Conservation (phyloP, 2,888 invertebrate genomes). For the Miltochrista miniata region DNA sequence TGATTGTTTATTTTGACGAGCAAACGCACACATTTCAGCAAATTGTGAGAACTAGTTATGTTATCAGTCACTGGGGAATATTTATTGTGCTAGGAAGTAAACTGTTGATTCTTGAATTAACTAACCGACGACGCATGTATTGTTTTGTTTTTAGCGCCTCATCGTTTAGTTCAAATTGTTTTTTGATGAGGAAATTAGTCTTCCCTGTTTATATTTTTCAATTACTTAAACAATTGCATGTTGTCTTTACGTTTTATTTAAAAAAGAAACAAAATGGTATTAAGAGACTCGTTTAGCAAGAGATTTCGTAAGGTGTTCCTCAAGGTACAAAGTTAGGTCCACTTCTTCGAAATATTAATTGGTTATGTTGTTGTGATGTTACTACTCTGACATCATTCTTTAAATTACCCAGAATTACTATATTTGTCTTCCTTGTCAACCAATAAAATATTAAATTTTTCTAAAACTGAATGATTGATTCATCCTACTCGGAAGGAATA, state of each 20-base stretch:
- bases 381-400: too few species aligned
- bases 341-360: too few species aligned
- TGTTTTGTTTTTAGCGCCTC: neutral
- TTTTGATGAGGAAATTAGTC: neutral
- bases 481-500: too few species aligned
- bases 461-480: too few species aligned
- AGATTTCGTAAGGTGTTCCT: too few species aligned
- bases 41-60: slow-evolving; percentile 2
- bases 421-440: too few species aligned
- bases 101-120: neutral
- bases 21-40: neutral
- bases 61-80: slow-evolving; percentile 1
- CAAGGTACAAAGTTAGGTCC: neutral
- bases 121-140: neutral
- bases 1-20: slow-evolving; percentile 1
- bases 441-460: too few species aligned
- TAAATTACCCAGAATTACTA: too few species aligned
- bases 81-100: neutral
- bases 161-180: neutral
- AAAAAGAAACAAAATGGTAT: too few species aligned
- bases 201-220: neutral
- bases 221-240: neutral
- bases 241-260: too few species aligned
- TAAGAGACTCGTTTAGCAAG: too few species aligned
- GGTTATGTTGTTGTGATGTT: too few species aligned